These are phyloP conservation scores for Agrotis puta DNA, from an alignment of 2,888 invertebrate genomes.

Conservation along the genomic window DNA sequence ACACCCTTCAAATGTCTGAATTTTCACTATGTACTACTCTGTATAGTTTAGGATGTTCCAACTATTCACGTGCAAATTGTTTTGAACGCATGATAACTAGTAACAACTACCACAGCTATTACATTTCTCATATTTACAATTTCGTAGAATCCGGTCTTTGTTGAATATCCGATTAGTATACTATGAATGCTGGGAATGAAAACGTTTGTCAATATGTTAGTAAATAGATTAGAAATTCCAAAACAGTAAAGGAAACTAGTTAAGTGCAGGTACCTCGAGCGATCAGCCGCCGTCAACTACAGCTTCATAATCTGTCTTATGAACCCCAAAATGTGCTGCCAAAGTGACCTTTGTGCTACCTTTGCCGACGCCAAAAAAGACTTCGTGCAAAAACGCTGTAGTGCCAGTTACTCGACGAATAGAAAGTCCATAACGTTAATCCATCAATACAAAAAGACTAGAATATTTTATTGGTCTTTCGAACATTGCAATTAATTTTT, in stretches of 20 bases:
- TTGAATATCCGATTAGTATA: conserved; percentile 26
- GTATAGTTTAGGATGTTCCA: conserved; percentile 41
- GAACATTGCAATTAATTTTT: neutral
- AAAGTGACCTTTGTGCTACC: neutral
- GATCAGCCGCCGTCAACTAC: too few species aligned
- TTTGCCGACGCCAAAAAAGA: neutral
- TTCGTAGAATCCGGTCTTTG: conserved; percentile 45
- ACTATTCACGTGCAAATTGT: conserved; percentile 47
- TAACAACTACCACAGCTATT: conserved; percentile 2
- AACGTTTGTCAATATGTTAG: neutral
- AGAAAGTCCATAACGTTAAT: neutral
- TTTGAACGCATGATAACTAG: conserved; percentile 37
- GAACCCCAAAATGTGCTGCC: neutral
- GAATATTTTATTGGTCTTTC: neutral
- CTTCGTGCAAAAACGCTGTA: neutral
- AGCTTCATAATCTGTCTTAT: neutral
- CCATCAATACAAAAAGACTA: neutral
- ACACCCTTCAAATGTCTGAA: too few species aligned
- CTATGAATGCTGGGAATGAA: conserved; percentile 10
- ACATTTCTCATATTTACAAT: conserved; percentile 55
- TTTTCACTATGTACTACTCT: too few species aligned
- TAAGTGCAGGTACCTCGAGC: neutral
- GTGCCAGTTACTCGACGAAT: neutral
- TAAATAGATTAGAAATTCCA: conserved; percentile 3
- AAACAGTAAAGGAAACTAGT: neutral